Evolutionary conservation across 1,140 invertebrate species (phyloP), one percentile per base, ranked within the genome.

Genomic region (Rhagoletis pomonella): DNA sequence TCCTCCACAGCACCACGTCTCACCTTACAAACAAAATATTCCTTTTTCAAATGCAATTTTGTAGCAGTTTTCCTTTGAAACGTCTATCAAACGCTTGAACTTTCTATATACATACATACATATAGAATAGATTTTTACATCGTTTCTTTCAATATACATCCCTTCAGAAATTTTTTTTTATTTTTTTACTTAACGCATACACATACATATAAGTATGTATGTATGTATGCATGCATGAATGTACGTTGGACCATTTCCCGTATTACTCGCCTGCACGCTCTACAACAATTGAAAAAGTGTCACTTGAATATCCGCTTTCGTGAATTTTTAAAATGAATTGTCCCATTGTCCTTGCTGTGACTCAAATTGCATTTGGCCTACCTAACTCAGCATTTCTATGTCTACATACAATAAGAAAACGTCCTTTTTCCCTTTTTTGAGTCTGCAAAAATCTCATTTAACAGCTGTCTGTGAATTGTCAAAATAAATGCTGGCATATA

Each of bases 401-500:
- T 29, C 29, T 29, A 29, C 29, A 29, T 62, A 62, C 64, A 4
- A 29, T 4, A 67, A 39, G 29, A 39, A 4, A 58, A 55, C 3
- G 47, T 55, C n/a, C 44, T 81, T 55, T 81, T 81, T 81, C 17
- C 55, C 19, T 55, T 2, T 29, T 19, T 81, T 29, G 4, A 9
- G 19, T 81, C 47, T 55, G 73, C 73, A 58, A 81, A 81, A 81
- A 58, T 81, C 73, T 81, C 47, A 81, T 81, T 81, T 81, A 55
- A 81, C 73, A 58, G 73, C 73, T 81, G 73, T 81, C 73, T 58
- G 44, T 81, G 19, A 55, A 81, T 81, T 81, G 73, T 81, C 47
- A 19, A 81, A 81, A 81, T 58, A 81, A 81, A 81, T 81, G 73
- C 73, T 81, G 73, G 73, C 73, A 81, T 55, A 81, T 81, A 81